Evolutionary conservation across 2,113 vertebrate species (phyloP).

Genomic region (Phasianus colchicus): DNA sequence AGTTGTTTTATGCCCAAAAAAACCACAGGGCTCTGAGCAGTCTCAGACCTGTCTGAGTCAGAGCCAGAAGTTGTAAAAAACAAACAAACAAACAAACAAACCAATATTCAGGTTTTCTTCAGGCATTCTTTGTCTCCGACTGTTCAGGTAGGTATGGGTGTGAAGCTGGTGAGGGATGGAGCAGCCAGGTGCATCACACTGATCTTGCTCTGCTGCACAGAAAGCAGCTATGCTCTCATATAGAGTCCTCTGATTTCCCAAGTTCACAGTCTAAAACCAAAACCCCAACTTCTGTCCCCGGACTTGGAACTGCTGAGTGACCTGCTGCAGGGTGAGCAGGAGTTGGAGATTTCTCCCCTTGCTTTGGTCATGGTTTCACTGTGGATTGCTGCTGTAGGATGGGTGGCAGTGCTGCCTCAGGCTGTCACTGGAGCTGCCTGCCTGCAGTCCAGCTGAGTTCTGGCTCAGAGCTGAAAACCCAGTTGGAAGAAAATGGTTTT

Average conservation of each 20-base stretch:
- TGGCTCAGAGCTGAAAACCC: neutral
- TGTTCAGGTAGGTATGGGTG: neutral
- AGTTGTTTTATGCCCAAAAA: neutral
- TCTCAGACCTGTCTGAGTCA: neutral
- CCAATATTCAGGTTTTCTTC: neutral
- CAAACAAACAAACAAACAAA: neutral
- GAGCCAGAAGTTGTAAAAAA: neutral
- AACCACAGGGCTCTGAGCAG: neutral
- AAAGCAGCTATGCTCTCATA: neutral
- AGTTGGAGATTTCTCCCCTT: neutral
- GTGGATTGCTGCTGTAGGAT: neutral
- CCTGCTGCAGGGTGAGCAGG: neutral
- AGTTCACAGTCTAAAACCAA: neutral
- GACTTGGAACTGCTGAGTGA: neutral
- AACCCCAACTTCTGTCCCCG: neutral
- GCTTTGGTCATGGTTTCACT: neutral
- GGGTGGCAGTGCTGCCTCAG: neutral
- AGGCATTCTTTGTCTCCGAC: neutral
- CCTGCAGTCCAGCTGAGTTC: fast-evolving
- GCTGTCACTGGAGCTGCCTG: neutral
- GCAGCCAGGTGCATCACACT: neutral
- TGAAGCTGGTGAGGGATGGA: neutral
- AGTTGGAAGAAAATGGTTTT: neutral
- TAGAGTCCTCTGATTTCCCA: neutral
- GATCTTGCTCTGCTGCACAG: neutral